Evolutionary conservation across 2,113 vertebrate species (phyloP).

Genomic region (Echinops telfairi): DNA sequence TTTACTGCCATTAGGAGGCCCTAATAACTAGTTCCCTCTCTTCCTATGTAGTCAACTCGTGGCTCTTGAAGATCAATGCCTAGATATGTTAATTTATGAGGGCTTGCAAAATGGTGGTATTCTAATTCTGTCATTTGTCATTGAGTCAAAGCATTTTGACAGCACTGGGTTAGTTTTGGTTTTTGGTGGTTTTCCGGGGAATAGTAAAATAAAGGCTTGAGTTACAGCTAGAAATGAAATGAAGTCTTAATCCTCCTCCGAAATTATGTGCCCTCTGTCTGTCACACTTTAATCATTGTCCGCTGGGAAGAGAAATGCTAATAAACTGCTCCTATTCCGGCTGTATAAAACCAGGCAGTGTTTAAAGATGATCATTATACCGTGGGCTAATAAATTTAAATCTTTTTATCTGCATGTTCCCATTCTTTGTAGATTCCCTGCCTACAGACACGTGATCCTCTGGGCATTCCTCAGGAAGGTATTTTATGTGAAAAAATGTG

Average conservation of each 20-base stretch:
- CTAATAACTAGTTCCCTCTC: not conserved
- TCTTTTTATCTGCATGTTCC: conserved; percentile 27
- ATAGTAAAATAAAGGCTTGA: conserved; percentile 32
- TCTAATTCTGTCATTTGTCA: conserved; percentile 35
- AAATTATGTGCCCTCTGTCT: conserved; percentile 13
- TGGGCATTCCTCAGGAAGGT: not conserved
- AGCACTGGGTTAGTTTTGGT: not conserved
- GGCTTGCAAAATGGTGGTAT: conserved; percentile 18
- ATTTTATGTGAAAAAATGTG: conserved; percentile 18
- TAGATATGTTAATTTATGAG: not conserved
- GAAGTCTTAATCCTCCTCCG: conserved; percentile 30
- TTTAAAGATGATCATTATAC: conserved; percentile 42
- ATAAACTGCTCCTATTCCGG: conserved; percentile 23
- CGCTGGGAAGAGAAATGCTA: not conserved
- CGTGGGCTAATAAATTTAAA: not conserved
- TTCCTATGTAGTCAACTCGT: not conserved
- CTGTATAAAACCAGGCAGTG: not conserved
- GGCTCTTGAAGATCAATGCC: not conserved
- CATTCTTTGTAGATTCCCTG: not conserved
- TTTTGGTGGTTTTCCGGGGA: not conserved
- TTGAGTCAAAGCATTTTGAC: not conserved
- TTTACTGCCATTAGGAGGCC: not conserved
- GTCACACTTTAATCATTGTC: not conserved
- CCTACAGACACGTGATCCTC: not conserved
- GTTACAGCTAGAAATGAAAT: not conserved